A percentile compares a stretch with the other conserved stretches of the same genome.
phyloP scores from a whole-genome alignment of 2,113 vertebrate genomes.

The Pampusana beccarii region DNA sequence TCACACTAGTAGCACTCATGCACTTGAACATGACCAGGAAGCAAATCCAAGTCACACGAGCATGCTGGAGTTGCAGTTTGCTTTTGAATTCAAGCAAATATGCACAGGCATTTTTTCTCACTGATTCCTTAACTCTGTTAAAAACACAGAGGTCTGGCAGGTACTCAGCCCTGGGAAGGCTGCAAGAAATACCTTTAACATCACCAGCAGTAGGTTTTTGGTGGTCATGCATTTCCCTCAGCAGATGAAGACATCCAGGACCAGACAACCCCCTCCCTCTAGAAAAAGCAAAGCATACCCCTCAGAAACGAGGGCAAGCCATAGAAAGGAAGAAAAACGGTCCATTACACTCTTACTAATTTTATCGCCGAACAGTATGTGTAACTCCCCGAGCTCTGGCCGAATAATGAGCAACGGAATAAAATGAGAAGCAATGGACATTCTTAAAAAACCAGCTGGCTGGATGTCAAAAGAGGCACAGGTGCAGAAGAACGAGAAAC shows the following conservation, averaged over 20 bases:
- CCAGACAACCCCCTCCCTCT: background rate
- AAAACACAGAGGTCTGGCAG: slow-evolving; percentile 38
- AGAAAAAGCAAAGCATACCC: background rate
- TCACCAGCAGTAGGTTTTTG: background rate
- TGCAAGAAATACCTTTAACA: background rate
- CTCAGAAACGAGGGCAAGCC: background rate
- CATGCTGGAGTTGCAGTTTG: background rate
- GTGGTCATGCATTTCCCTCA: background rate
- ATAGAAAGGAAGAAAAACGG: background rate
- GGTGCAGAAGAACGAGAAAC: background rate
- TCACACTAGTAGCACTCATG: background rate
- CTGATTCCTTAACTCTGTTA: background rate
- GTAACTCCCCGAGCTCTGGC: background rate
- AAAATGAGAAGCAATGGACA: background rate
- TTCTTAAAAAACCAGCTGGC: background rate
- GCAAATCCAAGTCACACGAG: background rate
- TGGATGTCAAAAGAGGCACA: background rate
- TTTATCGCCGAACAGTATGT: background rate
- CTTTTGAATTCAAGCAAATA: slow-evolving; percentile 24
- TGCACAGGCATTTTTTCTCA: background rate
- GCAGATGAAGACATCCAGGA: background rate
- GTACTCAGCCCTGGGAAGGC: background rate
- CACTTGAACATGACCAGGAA: background rate
- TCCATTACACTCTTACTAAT: background rate
- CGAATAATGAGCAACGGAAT: background rate